phyloP scores from a whole-genome alignment of 2,797 vertebrate genomes.

The Notolepis coatsorum region DNA sequence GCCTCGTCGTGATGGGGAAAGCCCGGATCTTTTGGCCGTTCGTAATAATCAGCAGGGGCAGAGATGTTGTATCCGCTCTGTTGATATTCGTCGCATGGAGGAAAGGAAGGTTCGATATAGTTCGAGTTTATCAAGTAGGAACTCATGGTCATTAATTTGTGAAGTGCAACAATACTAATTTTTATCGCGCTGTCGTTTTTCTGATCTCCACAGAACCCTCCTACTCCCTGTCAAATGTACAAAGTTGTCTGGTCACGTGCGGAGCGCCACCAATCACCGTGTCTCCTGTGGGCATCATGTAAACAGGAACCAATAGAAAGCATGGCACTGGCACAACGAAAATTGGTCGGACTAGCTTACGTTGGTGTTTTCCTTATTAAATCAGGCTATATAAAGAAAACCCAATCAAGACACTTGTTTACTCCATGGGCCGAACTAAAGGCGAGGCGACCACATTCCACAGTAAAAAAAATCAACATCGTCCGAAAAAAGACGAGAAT shows the following conservation, averaged over 20 bases:
- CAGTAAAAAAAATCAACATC: conserved; percentile 23
- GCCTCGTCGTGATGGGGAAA: conserved; percentile 88
- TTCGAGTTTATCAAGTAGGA: conserved; percentile 99
- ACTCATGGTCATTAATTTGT: conserved; percentile 99
- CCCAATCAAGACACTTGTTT: conserved; percentile 72
- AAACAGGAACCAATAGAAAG: conserved; percentile 93
- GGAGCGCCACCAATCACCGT: conserved; percentile 85
- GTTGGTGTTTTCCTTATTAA: conserved; percentile 80
- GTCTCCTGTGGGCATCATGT: conserved; percentile 92
- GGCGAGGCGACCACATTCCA: conserved; percentile 51
- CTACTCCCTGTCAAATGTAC: conserved; percentile 92
- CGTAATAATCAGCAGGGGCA: conserved; percentile 87
- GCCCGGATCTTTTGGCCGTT: conserved; percentile 88
- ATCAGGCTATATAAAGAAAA: conserved; percentile 78
- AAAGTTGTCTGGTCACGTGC: conserved; percentile 95
- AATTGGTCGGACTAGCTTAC: conserved; percentile 71
- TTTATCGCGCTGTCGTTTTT: conserved; percentile 99
- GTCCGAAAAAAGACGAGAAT: conserved; percentile 21
- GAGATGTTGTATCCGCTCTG: conserved; percentile 91
- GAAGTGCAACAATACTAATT: conserved; percentile 96
- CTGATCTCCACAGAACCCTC: conserved; percentile 94
- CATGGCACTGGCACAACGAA: conserved; percentile 79
- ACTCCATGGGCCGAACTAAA: conserved; percentile 62
- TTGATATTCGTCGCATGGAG: conserved; percentile 97
- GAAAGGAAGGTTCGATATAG: conserved; percentile 99